Evolutionary conservation across 2,113 vertebrate genomes (phyloP), one percentile per base, ranked within the genome.

Genomic region (Empidonax traillii): DNA sequence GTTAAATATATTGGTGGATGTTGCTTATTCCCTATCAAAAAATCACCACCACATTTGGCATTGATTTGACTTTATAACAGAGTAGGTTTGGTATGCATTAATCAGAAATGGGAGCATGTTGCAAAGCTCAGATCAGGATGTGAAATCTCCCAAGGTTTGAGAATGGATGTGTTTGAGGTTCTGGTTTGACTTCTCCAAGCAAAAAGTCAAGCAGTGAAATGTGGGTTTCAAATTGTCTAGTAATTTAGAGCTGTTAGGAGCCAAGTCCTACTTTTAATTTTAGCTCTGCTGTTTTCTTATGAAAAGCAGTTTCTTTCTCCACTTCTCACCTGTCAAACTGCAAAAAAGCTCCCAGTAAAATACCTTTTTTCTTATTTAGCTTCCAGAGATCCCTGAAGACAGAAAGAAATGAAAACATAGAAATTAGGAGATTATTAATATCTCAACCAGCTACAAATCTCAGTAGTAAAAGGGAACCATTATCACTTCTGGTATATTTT

Each of bases 31-130:
- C 31, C 94, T 93, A 96, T 94, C 93, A 95, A 96, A 97, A 97
- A 96, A 96, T 94, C 94, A 94, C 90, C 90, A 95, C 87, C 92
- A 93, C 92, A 96, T 96, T 96, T 97, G 96, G 95, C 94, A 96
- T 94, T 97, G 93, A 96, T 96, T 96, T 96, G 93, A 93, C 85
- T 95, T 93, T 96, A 95, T 96, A 96, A 93, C 92, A 49, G 79
- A 88, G 92, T 67, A 93, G 92, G 85, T 71, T 94, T 96, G 94
- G 92, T 96, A 96, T 93, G 90, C 96, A 96, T 94, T 96, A 94
- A 96, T 97, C 88, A 96, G 87, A 85, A 96, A 59, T 95, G 94
- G 89, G 93, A 97, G 86, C 80, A 90, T 10, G 87, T 86, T 95
- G 82, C 94, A 96, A 87, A 96, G 82, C 93, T 96, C 92, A 80